These are phyloP conservation scores for Petrocephalus schoutedeni DNA, from an alignment of 2,797 vertebrate species.

Conservation along the genomic window DNA sequence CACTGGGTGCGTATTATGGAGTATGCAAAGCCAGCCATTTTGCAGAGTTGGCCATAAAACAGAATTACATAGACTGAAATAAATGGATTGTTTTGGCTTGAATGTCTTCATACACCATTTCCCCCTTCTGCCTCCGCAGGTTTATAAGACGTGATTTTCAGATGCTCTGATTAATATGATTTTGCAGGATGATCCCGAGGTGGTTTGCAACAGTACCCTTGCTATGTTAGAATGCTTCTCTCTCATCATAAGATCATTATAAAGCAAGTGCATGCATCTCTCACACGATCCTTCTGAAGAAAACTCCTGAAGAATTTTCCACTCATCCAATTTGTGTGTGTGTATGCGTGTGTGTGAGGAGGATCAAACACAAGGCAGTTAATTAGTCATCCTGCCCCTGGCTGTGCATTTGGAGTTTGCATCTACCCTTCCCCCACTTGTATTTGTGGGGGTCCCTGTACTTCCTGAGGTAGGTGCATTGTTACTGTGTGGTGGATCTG, in stretches of 20 bases:
- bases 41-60: background rate
- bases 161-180: background rate
- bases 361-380: background rate
- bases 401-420: background rate
- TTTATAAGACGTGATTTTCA: background rate
- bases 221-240: background rate
- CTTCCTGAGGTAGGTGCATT: background rate
- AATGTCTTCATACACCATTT: background rate
- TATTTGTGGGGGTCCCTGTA: background rate
- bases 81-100: background rate
- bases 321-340: background rate
- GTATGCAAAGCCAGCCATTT: background rate
- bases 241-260: background rate
- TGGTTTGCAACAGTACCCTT: background rate
- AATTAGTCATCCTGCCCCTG: conserved; percentile 2
- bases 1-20: background rate
- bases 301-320: background rate
- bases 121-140: background rate
- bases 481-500: background rate
- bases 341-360: background rate
- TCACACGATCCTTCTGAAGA: background rate
- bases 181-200: background rate
- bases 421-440: background rate
- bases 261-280: background rate
- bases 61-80: background rate